Conservation (phyloP, 2,797 vertebrate genomes). For the Perodicticus potto region DNA sequence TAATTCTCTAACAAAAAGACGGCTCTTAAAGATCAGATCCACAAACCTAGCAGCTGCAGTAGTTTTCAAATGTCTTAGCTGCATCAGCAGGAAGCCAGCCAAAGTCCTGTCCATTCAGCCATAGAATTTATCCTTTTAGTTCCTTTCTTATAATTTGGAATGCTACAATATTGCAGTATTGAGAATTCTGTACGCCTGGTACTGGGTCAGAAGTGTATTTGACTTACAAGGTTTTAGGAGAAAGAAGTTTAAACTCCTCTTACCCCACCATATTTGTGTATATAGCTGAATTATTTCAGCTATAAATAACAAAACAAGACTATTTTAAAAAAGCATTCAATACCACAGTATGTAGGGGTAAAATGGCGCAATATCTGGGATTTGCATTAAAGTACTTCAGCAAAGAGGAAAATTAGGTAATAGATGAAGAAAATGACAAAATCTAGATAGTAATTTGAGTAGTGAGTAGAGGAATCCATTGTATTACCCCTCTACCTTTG, state of each 20-base stretch:
- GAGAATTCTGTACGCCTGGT: neutral
- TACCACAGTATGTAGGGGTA: neutral
- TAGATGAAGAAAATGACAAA: constrained; percentile 25
- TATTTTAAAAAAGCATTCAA: neutral
- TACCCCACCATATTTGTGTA: neutral
- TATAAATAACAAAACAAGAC: constrained; percentile 16
- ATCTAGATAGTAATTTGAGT: neutral
- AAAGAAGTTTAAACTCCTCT: neutral
- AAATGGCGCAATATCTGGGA: neutral
- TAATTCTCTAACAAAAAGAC: constrained; percentile 39
- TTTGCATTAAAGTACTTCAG: constrained; percentile 16
- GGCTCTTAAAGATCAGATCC: constrained; percentile 24
- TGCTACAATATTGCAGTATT: constrained; percentile 37
- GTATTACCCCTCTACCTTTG: neutral
- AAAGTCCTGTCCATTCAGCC: neutral
- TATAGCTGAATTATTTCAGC: constrained; percentile 3
- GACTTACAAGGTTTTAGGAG: neutral
- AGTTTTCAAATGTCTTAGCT: constrained; percentile 41
- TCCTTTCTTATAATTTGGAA: constrained; percentile 48
- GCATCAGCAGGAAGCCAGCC: constrained; percentile 56
- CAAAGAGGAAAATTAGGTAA: neutral
- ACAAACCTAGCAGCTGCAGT: neutral
- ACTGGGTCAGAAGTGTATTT: neutral
- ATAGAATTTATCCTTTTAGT: neutral
- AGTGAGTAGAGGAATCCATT: neutral